Percentiles rank a stretch among this genome's conserved stretches.
These are phyloP conservation scores for Bovichtus diacanthus DNA, from an alignment of 2,797 vertebrate species.

Conservation along the genomic window DNA sequence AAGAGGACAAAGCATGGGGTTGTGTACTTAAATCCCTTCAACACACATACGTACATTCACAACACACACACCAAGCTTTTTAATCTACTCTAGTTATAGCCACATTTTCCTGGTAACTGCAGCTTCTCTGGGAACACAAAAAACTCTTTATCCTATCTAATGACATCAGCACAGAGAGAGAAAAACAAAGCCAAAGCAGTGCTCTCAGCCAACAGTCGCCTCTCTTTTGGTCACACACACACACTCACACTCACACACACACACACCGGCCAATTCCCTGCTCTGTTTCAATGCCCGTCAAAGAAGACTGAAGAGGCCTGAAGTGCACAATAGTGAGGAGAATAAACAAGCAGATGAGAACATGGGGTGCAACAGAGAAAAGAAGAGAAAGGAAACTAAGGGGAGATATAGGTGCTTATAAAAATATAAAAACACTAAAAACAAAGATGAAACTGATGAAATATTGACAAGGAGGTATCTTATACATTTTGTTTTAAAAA, in stretches of 20 bases:
- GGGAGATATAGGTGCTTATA: neutral
- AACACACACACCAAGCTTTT: conserved; percentile 36
- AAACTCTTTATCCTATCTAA: conserved; percentile 72
- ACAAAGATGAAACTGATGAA: neutral
- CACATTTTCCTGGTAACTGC: conserved; percentile 58
- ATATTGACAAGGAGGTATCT: neutral
- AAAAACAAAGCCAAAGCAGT: conserved; percentile 70
- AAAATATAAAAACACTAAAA: neutral
- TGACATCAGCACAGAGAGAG: conserved; percentile 74
- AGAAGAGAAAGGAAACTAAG: conserved; percentile 13
- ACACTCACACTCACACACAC: conserved; percentile 48
- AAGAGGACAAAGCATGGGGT: conserved; percentile 41
- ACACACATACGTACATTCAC: conserved; percentile 32
- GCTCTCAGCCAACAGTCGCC: conserved; percentile 74
- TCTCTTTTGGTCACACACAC: conserved; percentile 50
- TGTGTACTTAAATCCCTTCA: conserved; percentile 45
- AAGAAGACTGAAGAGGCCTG: conserved; percentile 60
- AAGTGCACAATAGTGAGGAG: conserved; percentile 63
- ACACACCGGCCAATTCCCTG: conserved; percentile 63
- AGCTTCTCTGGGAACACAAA: conserved; percentile 66
- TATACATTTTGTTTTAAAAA: neutral
- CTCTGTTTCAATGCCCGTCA: conserved; percentile 71
- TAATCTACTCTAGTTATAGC: conserved; percentile 54
- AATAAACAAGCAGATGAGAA: conserved; percentile 62
- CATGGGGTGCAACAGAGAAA: conserved; percentile 32